Conservation (phyloP, 2,888 invertebrate species). For the Eledona agricola region DNA sequence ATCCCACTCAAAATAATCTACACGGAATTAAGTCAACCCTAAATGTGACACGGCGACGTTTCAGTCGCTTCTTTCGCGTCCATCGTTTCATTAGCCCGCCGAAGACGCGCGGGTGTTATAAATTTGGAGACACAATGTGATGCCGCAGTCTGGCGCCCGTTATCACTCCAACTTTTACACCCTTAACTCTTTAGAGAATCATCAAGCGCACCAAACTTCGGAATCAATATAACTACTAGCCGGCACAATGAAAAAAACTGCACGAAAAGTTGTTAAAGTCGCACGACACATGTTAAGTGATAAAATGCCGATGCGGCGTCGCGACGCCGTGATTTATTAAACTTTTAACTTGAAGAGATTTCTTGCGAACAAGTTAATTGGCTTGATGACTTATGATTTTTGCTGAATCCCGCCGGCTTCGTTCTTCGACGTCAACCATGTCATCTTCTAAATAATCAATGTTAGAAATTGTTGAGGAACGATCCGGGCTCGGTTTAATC, state of each 20-base stretch:
- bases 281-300: slow-evolving; percentile 36
- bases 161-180: slow-evolving; percentile 60
- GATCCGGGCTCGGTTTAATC: too few relatives aligned
- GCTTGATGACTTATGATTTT: too few relatives aligned
- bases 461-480: background rate
- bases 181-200: slow-evolving; percentile 61
- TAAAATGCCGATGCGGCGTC: slow-evolving; percentile 21
- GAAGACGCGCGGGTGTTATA: slow-evolving; percentile 46
- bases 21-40: slow-evolving; percentile 46
- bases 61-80: slow-evolving; percentile 5
- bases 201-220: slow-evolving; percentile 60
- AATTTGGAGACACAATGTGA: slow-evolving; percentile 55
- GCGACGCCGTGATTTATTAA: slow-evolving; percentile 21
- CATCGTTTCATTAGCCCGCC: slow-evolving; percentile 16
- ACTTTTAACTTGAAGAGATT: slow-evolving; percentile 14
- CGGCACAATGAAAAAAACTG: slow-evolving; percentile 37
- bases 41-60: slow-evolving; percentile 9
- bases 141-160: slow-evolving; percentile 49
- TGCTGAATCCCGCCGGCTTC: too few relatives aligned
- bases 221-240: slow-evolving; percentile 55
- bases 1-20: slow-evolving; percentile 53
- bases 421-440: too few relatives aligned
- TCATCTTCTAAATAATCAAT: too few relatives aligned
- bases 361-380: slow-evolving; percentile 1
- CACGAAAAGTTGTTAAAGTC: slow-evolving; percentile 37